These are phyloP conservation scores for Heterohyrax brucei DNA, from an alignment of 2,797 vertebrate species.

Conservation along the genomic window DNA sequence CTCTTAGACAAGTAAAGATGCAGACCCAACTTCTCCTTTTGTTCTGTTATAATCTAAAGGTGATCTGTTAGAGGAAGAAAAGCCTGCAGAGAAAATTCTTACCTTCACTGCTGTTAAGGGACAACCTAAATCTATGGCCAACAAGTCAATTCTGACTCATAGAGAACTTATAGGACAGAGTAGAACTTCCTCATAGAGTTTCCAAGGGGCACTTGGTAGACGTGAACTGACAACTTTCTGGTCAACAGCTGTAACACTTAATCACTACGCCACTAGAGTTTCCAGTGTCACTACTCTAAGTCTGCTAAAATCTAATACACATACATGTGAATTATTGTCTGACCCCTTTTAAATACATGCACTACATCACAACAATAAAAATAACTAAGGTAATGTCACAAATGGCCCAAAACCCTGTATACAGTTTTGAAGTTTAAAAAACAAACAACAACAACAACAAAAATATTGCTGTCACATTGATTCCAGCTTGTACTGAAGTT, in stretches of 20 bases:
- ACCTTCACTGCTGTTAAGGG: background rate
- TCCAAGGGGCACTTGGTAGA: too few relatives aligned
- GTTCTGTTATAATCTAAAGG: background rate
- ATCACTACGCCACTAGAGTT: too few relatives aligned
- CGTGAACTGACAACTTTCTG: too few relatives aligned
- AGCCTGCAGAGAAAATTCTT: background rate
- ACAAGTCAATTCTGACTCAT: too few relatives aligned
- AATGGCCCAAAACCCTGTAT: background rate
- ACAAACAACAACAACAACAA: too few relatives aligned
- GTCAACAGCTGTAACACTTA: too few relatives aligned
- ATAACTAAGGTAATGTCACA: background rate
- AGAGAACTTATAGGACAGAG: too few relatives aligned
- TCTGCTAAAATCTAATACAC: conserved; percentile 53
- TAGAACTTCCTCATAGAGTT: too few relatives aligned
- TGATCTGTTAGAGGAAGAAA: conserved; percentile 41
- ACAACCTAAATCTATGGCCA: too few relatives aligned
- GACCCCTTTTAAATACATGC: background rate
- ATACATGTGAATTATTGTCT: background rate
- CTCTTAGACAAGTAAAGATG: conserved; percentile 27
- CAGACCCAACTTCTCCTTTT: background rate
- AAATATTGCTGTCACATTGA: too few relatives aligned
- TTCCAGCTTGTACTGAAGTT: too few relatives aligned
- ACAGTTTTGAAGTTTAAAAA: background rate
- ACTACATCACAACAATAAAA: background rate
- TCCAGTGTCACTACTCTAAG: background rate